Evolutionary conservation across 2,888 invertebrate species (phyloP), one percentile per base, ranked within the genome.

Genomic region (Agrilus mali): DNA sequence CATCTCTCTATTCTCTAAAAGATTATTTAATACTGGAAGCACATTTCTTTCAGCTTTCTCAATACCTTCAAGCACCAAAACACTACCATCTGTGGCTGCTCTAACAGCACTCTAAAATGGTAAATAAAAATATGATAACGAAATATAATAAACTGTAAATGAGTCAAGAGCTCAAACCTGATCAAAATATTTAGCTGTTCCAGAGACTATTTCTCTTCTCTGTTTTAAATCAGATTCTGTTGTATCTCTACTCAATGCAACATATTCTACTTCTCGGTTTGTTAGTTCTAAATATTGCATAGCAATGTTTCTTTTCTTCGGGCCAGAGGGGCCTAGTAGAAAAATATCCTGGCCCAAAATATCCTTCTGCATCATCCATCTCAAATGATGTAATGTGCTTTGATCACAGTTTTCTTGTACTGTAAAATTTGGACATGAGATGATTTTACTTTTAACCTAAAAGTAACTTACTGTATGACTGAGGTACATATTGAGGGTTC

Each of bases 41-140:
- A 97, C 96, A 72, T 97, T 97, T 39, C 96, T 74, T 64, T 97
- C 97, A 0, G 95, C 94, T 63, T 96, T 95, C 70, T 97, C 96
- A 43, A 97, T 90, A 2, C 96, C 97, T 66, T 97, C 96, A 44
- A 97, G 71, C 3, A 97, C 75, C 13, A 97, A 72, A 10, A 95
- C 77, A 38, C 95, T 74, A 0, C 96, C 96, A 67, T 90, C 74
- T 2, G 79, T 71, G 0, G 96, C 96, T 15, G 96, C 96, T 50
- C 86, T 75, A 0, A 97, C 95, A 12, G 96, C 96, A 66, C 90
- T 86, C 86, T 92, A 60, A 50, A 50, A 55, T 44, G 2, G 7
- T 16, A 15, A 35, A 35, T n/a, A 35, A 35, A 35, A 35, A 35
- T 7, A 8, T 35, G 8, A 35, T 16, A 35, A 2, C 13, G 7